Percentiles rank a stretch among this genome's conserved stretches.
Evolutionary conservation across 2,888 invertebrate genomes (phyloP).

Genomic region (Calephelis perditalis): DNA sequence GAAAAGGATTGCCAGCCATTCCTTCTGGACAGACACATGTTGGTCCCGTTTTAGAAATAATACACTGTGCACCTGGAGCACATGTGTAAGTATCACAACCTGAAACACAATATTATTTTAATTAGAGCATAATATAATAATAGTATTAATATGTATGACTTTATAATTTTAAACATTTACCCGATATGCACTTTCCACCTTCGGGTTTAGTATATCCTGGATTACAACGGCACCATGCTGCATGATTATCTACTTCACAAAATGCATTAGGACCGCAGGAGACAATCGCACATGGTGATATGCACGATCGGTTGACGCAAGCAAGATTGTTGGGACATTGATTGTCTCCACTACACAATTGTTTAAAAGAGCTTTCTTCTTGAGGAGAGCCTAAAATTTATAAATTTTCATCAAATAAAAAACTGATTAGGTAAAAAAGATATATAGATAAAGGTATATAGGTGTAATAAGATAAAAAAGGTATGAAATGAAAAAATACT

Average conservation of each 20-base stretch:
- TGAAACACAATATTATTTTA: constrained; percentile 47
- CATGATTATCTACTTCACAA: constrained; percentile 92
- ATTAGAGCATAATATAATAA: constrained; percentile 14
- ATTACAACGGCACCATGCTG: constrained; percentile 92
- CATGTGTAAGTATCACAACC: constrained; percentile 88
- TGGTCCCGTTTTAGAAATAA: constrained; percentile 89
- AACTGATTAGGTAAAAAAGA: constrained; percentile 3
- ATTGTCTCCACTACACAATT: constrained; percentile 83
- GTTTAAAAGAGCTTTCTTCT: constrained; percentile 74
- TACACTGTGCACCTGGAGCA: constrained; percentile 90
- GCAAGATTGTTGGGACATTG: constrained; percentile 90
- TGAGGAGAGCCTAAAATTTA: constrained; percentile 47
- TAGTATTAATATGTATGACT: neutral
- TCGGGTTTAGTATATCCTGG: constrained; percentile 88
- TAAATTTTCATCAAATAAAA: constrained; percentile 13
- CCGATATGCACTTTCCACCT: constrained; percentile 89
- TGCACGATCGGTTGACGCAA: constrained; percentile 87
- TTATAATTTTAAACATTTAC: constrained; percentile 54
- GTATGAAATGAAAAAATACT: constrained; percentile 41
- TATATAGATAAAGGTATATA: too few species aligned
- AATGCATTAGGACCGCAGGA: constrained; percentile 90
- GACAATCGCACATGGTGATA: constrained; percentile 88
- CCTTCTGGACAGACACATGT: constrained; percentile 94
- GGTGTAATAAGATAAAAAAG: neutral
- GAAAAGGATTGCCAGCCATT: constrained; percentile 93